Evolutionary conservation across 2,797 vertebrate genomes (phyloP).

Genomic region (Rhadinocentrus ornatus): DNA sequence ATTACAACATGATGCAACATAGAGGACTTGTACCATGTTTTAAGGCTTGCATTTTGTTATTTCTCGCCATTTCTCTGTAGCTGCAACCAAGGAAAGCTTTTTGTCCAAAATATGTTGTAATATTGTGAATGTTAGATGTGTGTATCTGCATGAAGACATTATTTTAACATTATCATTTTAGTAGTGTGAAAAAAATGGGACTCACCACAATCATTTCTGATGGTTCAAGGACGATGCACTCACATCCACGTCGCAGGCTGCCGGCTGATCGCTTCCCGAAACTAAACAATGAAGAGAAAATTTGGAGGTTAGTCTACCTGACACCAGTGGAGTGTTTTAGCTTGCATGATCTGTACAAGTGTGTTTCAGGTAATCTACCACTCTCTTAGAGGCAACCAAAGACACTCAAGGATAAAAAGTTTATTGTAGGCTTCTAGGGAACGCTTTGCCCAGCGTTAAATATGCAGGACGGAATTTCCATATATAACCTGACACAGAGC

Average conservation of each 20-base stretch:
- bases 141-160: neutral
- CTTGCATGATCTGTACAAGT: too few relatives aligned
- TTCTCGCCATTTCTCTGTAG: neutral
- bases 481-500: slow-evolving; percentile 35
- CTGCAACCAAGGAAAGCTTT: neutral
- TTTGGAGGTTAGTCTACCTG: neutral
- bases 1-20: slow-evolving; percentile 6
- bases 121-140: neutral
- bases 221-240: slow-evolving; percentile 98
- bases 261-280: slow-evolving; percentile 97
- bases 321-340: neutral
- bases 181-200: slow-evolving; percentile 31
- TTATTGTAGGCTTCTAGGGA: neutral
- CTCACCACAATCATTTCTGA: slow-evolving; percentile 99
- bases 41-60: neutral
- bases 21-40: neutral
- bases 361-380: neutral
- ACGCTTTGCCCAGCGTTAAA: slow-evolving; percentile 25
- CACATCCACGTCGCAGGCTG: slow-evolving; percentile 95
- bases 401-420: neutral
- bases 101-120: neutral
- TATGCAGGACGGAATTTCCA: slow-evolving; percentile 46
- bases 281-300: slow-evolving; percentile 66
- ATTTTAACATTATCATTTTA: neutral
- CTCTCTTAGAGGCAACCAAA: neutral